These are phyloP conservation scores for Sparidentex hasta DNA, from an alignment of 2,797 vertebrate genomes.

Conservation along the genomic window DNA sequence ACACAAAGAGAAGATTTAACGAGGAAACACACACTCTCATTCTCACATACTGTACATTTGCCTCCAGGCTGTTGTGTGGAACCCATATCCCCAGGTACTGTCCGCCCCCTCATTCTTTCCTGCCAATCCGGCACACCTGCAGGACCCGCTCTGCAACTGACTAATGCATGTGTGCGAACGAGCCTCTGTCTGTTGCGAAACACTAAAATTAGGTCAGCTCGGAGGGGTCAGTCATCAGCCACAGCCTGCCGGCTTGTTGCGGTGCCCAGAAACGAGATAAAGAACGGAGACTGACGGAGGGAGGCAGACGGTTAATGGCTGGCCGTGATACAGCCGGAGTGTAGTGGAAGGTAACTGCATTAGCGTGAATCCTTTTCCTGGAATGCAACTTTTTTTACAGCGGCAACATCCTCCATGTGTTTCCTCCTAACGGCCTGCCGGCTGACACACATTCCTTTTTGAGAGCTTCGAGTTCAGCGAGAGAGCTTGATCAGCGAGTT, in stretches of 20 bases:
- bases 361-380: slow-evolving; percentile 60
- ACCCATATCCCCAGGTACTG: slow-evolving; percentile 46
- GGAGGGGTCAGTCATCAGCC: slow-evolving; percentile 32
- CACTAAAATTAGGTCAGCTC: slow-evolving; percentile 51
- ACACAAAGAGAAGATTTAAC: not conserved
- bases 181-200: slow-evolving; percentile 23
- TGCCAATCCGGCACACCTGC: slow-evolving; percentile 48
- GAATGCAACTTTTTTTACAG: slow-evolving; percentile 53
- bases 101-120: slow-evolving; percentile 33
- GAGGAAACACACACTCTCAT: not conserved
- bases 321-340: not conserved
- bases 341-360: slow-evolving; percentile 23
- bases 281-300: not conserved
- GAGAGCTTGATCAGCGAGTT: not conserved
- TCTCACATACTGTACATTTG: slow-evolving; percentile 22
- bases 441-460: slow-evolving; percentile 13
- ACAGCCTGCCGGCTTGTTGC: slow-evolving; percentile 31
- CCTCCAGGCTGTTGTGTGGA: slow-evolving; percentile 51
- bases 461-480: not conserved
- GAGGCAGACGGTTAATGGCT: not conserved
- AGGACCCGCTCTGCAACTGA: slow-evolving; percentile 55
- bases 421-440: slow-evolving; percentile 39
- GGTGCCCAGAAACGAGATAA: slow-evolving; percentile 39
- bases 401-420: slow-evolving; percentile 63
- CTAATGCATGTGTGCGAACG: not conserved